Percentiles rank a stretch among this genome's conserved stretches.
Evolutionary conservation across 2,888 invertebrate species (phyloP).

Genomic region (Sthenelais limicola): DNA sequence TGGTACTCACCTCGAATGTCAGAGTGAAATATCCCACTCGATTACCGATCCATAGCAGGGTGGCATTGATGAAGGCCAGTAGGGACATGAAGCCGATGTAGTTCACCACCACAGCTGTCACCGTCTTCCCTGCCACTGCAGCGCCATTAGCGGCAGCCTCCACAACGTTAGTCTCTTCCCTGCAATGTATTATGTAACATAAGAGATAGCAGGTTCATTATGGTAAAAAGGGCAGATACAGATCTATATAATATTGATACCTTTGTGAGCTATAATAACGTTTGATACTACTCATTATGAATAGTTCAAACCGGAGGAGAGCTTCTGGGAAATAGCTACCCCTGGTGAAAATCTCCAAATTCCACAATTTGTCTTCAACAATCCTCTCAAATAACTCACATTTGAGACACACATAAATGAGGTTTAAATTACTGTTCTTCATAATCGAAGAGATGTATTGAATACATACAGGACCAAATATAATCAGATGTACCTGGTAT

Average conservation of each 20-base stretch:
- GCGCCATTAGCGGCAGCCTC: conserved; percentile 55
- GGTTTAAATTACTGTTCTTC: no score
- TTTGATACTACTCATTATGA: background rate
- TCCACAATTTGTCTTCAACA: no score
- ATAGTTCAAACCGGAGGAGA: background rate
- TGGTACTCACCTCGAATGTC: conserved; percentile 52
- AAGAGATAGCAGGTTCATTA: background rate
- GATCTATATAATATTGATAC: no score
- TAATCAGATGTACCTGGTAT: no score
- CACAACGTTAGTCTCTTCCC: conserved; percentile 53
- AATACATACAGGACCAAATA: no score
- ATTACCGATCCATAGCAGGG: conserved; percentile 50
- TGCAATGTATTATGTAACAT: conserved; percentile 22
- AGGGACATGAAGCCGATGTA: conserved; percentile 53
- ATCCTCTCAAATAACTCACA: no score
- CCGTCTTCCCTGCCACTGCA: conserved; percentile 51
- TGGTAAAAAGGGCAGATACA: background rate
- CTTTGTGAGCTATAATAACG: no score
- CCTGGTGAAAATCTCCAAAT: no score
- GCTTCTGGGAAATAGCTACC: no score
- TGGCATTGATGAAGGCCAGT: conserved; percentile 52
- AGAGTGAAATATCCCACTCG: conserved; percentile 50
- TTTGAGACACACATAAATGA: no score
- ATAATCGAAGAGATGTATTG: no score
- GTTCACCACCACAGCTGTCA: conserved; percentile 51